Evolutionary conservation across 1,140 invertebrate species (phyloP).

Genomic region (Conopomorpha cramerella): DNA sequence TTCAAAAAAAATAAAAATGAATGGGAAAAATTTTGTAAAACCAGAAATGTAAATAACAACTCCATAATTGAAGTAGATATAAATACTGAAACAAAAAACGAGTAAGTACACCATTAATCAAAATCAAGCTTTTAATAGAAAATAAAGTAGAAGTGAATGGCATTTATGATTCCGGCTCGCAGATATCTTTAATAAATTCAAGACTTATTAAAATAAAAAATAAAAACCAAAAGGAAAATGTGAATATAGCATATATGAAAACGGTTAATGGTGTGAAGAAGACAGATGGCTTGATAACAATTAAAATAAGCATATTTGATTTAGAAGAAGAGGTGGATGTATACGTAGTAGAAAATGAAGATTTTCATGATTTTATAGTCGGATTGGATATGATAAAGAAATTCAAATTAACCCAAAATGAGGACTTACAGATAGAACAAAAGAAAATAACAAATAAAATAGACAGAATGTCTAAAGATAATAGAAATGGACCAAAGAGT

Average conservation of each 20-base stretch:
- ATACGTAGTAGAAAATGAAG: constrained; percentile 6
- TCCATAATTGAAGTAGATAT: background rate
- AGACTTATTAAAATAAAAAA: background rate
- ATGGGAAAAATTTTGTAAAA: background rate
- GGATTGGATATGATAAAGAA: constrained; percentile 10
- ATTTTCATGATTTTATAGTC: constrained; percentile 12
- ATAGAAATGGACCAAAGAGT: background rate
- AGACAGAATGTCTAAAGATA: too few relatives aligned
- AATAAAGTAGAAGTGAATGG: background rate
- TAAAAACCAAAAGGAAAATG: too few relatives aligned
- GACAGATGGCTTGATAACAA: background rate
- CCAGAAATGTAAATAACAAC: too few relatives aligned
- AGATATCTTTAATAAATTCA: too few relatives aligned
- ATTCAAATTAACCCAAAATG: constrained; percentile 10
- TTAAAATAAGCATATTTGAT: background rate
- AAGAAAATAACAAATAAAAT: too few relatives aligned
- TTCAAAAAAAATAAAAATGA: constrained; percentile 5
- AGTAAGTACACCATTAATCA: too few relatives aligned
- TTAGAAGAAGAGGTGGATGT: background rate
- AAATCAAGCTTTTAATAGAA: background rate
- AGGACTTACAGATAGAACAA: constrained; percentile 9
- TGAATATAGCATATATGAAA: background rate
- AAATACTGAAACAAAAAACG: too few relatives aligned
- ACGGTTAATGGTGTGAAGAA: too few relatives aligned
- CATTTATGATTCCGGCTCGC: too few relatives aligned